phyloP scores from a whole-genome alignment of 2,888 invertebrate genomes.

The Leptopilina drosophilae region DNA sequence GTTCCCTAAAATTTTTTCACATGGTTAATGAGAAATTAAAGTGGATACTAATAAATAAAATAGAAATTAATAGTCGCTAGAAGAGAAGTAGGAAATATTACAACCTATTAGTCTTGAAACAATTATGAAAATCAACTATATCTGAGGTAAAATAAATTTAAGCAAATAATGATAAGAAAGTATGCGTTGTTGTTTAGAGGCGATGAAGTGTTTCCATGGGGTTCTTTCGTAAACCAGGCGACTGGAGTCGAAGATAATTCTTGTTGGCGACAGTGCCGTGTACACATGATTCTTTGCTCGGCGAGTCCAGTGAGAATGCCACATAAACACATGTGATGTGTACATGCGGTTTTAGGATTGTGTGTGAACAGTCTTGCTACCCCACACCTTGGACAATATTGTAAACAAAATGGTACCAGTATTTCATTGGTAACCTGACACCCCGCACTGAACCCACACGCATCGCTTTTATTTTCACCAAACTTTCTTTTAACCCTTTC shows the following conservation, averaged over 20 bases:
- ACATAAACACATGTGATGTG: slow-evolving; percentile 54
- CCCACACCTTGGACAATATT: slow-evolving; percentile 73
- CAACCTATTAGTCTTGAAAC: no score
- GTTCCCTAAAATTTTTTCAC: no score
- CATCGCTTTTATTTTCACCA: slow-evolving; percentile 61
- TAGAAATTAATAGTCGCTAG: no score
- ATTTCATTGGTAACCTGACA: slow-evolving; percentile 76
- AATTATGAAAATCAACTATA: no score
- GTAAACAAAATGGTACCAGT: slow-evolving; percentile 77
- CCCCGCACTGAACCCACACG: slow-evolving; percentile 73
- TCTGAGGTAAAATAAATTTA: no score
- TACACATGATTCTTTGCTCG: slow-evolving; percentile 66
- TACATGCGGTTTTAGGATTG: slow-evolving; percentile 50
- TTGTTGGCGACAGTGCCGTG: slow-evolving; percentile 62
- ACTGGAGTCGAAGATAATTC: slow-evolving; percentile 66
- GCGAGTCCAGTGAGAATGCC: slow-evolving; percentile 57
- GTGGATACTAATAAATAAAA: no score
- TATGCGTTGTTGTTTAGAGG: slow-evolving; percentile 25
- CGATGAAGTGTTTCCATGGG: slow-evolving; percentile 50
- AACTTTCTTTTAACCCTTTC: slow-evolving; percentile 37
- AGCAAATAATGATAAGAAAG: neutral
- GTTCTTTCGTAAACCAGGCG: slow-evolving; percentile 50
- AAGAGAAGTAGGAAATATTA: no score
- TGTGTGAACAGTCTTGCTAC: slow-evolving; percentile 56
- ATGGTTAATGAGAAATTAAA: no score